Conservation (phyloP, 2,797 vertebrate species). For the Octomys mimax region DNA sequence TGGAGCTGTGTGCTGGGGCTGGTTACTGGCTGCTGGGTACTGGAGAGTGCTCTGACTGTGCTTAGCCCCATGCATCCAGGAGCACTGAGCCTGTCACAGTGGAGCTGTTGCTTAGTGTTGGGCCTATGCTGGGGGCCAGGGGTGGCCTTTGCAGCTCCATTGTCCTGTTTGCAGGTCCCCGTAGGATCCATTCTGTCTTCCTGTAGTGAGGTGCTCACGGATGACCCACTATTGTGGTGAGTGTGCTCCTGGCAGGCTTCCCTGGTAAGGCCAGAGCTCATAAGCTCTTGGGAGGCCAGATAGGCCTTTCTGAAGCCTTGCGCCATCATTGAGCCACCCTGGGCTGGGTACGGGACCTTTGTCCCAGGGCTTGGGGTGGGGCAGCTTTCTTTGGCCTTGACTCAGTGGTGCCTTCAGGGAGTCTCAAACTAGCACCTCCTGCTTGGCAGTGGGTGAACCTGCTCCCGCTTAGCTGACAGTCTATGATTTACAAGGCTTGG, state of each 20-base stretch:
- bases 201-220: not conserved
- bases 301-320: not conserved
- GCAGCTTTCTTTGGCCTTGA: conserved; percentile 80
- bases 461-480: conserved; percentile 75
- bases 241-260: not conserved
- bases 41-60: not conserved
- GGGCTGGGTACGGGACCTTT: conserved; percentile 43
- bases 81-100: not conserved
- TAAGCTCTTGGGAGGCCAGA: not conserved
- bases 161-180: not conserved
- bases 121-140: not conserved
- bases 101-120: not conserved
- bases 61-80: not conserved
- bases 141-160: not conserved
- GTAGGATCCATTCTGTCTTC: not conserved
- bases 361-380: conserved; percentile 63
- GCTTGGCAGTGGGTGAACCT: conserved; percentile 81
- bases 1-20: not conserved
- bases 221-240: not conserved
- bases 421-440: conserved; percentile 84
- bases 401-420: conserved; percentile 84
- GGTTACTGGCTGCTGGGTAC: not conserved
- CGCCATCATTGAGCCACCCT: no score
- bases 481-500: conserved; percentile 87
- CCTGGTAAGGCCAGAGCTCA: not conserved